Base-by-base conservation (phyloP, 2,888 invertebrate species). In the Chrysolina haemoptera region DNA sequence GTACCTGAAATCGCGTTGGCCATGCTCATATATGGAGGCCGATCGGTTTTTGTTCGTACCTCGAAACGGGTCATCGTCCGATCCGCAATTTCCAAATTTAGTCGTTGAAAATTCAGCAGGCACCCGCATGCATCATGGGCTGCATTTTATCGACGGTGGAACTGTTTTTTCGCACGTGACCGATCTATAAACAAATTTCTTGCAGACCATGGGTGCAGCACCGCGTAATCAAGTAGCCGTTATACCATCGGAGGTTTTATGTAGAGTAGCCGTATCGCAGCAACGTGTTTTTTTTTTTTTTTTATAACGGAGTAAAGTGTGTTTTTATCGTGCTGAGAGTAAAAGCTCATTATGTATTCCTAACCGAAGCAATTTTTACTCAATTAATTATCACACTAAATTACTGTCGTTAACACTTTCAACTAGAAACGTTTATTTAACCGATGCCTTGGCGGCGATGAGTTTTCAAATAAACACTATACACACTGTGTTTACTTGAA, bases 11-110 rank as follows among this genome's bases (percentile, higher is more conserved):
- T 71, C 48, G 62, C 41, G 65, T 18, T 14, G 63, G 43, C 62
- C 68, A 53, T 63, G 71, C 67, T 43, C 71, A 40, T 68, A 63
- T 67, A 59, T 27, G 67, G 67, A 71, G 67, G 74, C 66, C 70
- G 65, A 62, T 65, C 62, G 14, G 70, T 73, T 66, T 62, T 59
- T 70, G 22, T 66, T 70, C 53, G 65, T 70, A 74, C 66, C 59
- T 67, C 59, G 14, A 55, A 68, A 68, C 64, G 68, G 64, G 73
- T n/a, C 59, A 27, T 35, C 14, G 55, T 22, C n/a, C n/a, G 59
- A 16, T 35, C 59, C n/a, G n/a, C n/a, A n/a, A n/a, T n/a, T n/a
- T n/a, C n/a, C 59, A 35, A 59, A 59, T 59, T 59, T 35, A 35
- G 35, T 59, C 59, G 59, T 59, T 35, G 22, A 59, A 59, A 59